Evolutionary conservation across 92 coral and sea anemone genomes (phyloP).

Genomic region (Parazoanthus swiftii): DNA sequence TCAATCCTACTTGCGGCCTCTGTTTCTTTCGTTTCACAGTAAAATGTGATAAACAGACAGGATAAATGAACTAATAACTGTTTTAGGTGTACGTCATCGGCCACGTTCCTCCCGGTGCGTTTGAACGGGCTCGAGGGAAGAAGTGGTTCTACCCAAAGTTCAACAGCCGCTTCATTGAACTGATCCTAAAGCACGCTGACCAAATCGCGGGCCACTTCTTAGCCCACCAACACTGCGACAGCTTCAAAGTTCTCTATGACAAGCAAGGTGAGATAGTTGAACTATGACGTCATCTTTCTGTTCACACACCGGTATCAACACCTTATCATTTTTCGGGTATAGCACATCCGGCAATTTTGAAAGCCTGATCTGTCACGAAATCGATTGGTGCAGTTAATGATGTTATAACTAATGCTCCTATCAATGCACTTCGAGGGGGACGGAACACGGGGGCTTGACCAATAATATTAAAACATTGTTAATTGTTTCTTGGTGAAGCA

Average conservation of each 20-base stretch:
- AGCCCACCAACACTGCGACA: slow-evolving; percentile 72
- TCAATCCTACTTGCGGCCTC: no score
- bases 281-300: background rate
- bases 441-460: no score
- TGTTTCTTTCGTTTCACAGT: no score
- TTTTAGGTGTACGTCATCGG: slow-evolving; percentile 61
- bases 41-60: no score
- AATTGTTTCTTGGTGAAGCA: no score
- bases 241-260: slow-evolving; percentile 62
- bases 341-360: no score
- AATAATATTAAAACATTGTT: no score
- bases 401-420: no score
- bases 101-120: slow-evolving; percentile 68
- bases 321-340: no score
- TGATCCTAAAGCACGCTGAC: slow-evolving; percentile 51
- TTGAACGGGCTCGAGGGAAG: slow-evolving; percentile 56
- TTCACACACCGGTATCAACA: background rate
- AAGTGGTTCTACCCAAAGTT: slow-evolving; percentile 67
- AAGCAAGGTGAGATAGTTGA: slow-evolving; percentile 24
- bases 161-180: slow-evolving; percentile 50
- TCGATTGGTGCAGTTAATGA: no score
- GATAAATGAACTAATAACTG: background rate
- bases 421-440: no score
- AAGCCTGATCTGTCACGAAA: no score
- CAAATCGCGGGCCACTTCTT: slow-evolving; percentile 57